These are phyloP conservation scores for Falco novaeseelandiae DNA, from an alignment of 2,797 vertebrate genomes.

Conservation along the genomic window DNA sequence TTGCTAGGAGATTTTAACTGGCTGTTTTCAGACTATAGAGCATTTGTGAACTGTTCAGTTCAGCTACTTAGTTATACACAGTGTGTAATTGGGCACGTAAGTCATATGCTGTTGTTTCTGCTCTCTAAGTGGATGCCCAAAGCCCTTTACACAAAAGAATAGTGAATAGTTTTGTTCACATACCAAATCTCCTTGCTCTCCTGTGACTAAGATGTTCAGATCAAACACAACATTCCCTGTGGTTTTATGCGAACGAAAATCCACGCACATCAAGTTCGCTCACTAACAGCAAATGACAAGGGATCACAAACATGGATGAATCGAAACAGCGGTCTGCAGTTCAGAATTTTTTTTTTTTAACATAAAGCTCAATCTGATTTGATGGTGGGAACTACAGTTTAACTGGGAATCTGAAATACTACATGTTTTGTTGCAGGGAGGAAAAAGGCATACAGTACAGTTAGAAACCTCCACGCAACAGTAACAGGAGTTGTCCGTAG, in stretches of 20 bases:
- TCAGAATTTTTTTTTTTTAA: not conserved
- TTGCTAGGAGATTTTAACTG: not conserved
- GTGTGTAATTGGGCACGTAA: not conserved
- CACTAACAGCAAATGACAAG: not conserved
- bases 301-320: not conserved
- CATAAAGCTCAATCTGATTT: too few species aligned
- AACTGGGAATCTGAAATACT: not conserved
- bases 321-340: not conserved
- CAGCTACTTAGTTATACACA: not conserved
- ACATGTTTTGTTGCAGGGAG: not conserved
- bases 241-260: not conserved
- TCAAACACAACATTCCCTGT: not conserved
- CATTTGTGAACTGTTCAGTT: not conserved
- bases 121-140: not conserved
- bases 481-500: not conserved
- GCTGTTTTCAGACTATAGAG: not conserved
- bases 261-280: not conserved
- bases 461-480: not conserved
- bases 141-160: not conserved
- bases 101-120: slow-evolving; percentile 2
- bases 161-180: not conserved
- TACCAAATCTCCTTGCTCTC: not conserved
- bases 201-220: not conserved
- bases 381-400: not conserved
- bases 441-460: not conserved